These are phyloP conservation scores for Nymphalis io DNA, from an alignment of 1,140 invertebrate species.

Conservation along the genomic window DNA sequence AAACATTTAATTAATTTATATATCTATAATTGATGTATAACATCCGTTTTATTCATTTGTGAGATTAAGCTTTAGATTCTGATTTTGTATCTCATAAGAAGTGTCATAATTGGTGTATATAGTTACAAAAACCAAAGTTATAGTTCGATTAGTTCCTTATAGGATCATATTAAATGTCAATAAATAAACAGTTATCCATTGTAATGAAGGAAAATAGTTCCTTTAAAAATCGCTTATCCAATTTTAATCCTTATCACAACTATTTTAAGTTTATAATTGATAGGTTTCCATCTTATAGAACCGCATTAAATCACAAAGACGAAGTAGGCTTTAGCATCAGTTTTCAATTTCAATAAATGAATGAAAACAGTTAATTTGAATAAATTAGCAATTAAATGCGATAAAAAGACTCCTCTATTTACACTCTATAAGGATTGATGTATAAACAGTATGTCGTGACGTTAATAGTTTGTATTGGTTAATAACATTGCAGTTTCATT, in stretches of 20 bases:
- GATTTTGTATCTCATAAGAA: too few relatives aligned
- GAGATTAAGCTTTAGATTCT: neutral
- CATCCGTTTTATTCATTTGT: neutral
- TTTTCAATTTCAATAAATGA: conserved; percentile 50
- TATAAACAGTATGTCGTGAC: conserved; percentile 6
- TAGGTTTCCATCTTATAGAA: neutral
- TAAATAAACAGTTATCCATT: neutral
- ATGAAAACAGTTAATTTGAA: conserved; percentile 58
- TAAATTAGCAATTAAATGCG: conserved; percentile 59
- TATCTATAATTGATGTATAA: neutral
- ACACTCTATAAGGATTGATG: conserved; percentile 15
- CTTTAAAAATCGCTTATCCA: neutral
- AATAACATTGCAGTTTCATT: conserved; percentile 6
- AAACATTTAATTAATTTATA: neutral
- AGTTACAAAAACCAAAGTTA: neutral
- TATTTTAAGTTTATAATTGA: neutral
- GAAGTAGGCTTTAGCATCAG: conserved; percentile 13
- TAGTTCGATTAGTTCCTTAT: neutral
- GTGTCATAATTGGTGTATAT: too few relatives aligned
- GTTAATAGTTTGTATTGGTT: conserved; percentile 10
- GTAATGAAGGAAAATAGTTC: neutral
- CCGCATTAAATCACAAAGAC: neutral
- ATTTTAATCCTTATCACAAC: neutral
- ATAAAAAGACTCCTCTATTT: conserved; percentile 26
- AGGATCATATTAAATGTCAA: neutral